Evolutionary conservation across 37 sponge, comb jelly and placozoan genomes (phyloP), one percentile per base, ranked within the genome.

Genomic region (Chondrilla cf. caribensis): DNA sequence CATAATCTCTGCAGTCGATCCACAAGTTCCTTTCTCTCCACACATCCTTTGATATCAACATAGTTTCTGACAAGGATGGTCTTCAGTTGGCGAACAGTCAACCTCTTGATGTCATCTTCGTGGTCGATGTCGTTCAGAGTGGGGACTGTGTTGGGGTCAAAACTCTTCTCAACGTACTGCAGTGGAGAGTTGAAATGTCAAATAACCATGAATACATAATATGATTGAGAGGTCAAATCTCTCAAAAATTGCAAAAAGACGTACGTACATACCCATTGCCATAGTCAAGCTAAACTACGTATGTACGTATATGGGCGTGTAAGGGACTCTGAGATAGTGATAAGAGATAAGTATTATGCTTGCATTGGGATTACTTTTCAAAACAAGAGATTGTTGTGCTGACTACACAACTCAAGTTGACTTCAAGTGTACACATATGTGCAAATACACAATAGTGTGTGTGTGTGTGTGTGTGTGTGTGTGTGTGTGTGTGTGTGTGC

Each of bases 41-140:
- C 84, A 83, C 97, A 96, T 0, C 94, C 97, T 21, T 85, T 88
- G 67, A 81, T 92, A 57, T 96, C 89, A 18, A 96, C 87, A 84
- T 85, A 96, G 85, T 93, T 93, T 58, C 80, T 88, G 55, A 70
- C 78, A 19, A 96, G 84, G n/a, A 93, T 90, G 38, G 83, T 82
- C 81, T 96, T 93, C 11, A 93, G 68, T 29, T 91, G 92, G 39
- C 81, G 85, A 22, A 93, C 94, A 0, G 86, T 60, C 19, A 93
- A 64, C 36, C 44, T 11, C 3, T 36, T 19, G n/a, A 93, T 84
- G 39, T 93, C 79, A 19, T 60, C 66, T 41, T 80, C 88, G 60
- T 73, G 18, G 0, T 66, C 37, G 7, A 93, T 32, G 33, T 85
- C 86, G 38, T 72, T 64, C 39, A 92, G 39, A 38, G 43, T 77